These are phyloP conservation scores for Ptychochromis oligacanthus DNA, from an alignment of 2,113 vertebrate species.

Conservation along the genomic window DNA sequence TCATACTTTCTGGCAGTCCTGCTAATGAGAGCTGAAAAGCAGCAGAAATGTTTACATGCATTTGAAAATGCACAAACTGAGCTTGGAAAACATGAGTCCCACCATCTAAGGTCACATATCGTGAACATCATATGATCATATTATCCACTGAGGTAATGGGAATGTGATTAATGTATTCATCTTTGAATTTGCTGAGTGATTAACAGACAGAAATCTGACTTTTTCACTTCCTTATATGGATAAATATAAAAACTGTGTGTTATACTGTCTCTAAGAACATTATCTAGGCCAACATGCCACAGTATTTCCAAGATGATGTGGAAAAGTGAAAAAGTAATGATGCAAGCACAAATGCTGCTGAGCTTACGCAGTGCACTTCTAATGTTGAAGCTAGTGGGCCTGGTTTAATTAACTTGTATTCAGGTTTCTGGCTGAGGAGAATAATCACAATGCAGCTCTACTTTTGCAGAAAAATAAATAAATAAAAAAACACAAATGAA, in stretches of 20 bases:
- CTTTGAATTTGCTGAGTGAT: not conserved
- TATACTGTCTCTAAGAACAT: not conserved
- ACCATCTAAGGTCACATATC: not conserved
- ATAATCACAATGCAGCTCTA: not conserved
- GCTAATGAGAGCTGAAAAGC: not conserved
- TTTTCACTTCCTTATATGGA: not conserved
- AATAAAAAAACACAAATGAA: not conserved
- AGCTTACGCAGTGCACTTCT: slow-evolving; percentile 14
- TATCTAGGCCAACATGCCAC: slow-evolving; percentile 49
- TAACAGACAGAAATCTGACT: not conserved
- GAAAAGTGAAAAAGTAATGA: slow-evolving; percentile 47
- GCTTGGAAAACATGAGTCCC: not conserved
- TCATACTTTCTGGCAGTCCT: not conserved
- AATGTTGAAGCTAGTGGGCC: slow-evolving; percentile 18
- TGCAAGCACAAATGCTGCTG: slow-evolving; percentile 57
- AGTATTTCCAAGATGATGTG: slow-evolving; percentile 34
- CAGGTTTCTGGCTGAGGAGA: slow-evolving; percentile 3
- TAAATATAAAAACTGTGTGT: not conserved
- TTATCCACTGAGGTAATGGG: not conserved
- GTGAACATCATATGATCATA: not conserved
- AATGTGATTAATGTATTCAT: not conserved
- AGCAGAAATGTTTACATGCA: not conserved
- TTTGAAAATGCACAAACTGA: not conserved
- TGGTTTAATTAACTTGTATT: slow-evolving; percentile 31
- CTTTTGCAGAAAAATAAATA: not conserved